Evolutionary conservation across 2,797 vertebrate genomes (phyloP), one percentile per base, ranked within the genome.

Genomic region (Sebastolobus alascanus): DNA sequence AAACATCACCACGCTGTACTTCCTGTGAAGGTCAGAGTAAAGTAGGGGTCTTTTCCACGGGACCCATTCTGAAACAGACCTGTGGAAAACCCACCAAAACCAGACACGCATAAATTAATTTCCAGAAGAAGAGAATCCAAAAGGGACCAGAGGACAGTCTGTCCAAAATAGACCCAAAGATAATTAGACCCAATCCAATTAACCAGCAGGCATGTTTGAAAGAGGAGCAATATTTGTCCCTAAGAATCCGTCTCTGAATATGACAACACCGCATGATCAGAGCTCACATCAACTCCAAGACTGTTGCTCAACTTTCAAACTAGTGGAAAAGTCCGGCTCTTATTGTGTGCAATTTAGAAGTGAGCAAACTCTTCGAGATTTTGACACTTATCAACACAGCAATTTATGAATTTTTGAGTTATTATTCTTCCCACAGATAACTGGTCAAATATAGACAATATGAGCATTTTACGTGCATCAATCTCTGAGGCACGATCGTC

Each of bases 371-470:
- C 25, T 18, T 3, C 55, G 67, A 50, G 66, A 13, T 43, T n/a
- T 8, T 64, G 79, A 77, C 84, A 69, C 50, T 16, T 25, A 8
- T 64, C 35, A 50, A 43, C 40, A 2, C 18, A 7, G 38, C 37
- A 68, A 33, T 67, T 76, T 84, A 29, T 29, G 11, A n/a, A 50
- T 50, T 35, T 56, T 60, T 14, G 6, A 14, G 14, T 54, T 20
- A 11, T 70, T 85, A 40, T 72, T 70, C 84, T 87, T 85, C 85
- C 88, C 83, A 84, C 82, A 6, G 31, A 79, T 43, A 55, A 38
- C 29, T 61, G 83, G 77, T 77, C 83, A 83, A 88, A 88, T 55
- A 58, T 3, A 89, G 76, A 89, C 84, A 89, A 85, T 75, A 40
- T 43, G 64, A 79, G 29, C 68, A 2, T 72, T 85, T 85, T 38